Evolutionary conservation across 2,888 invertebrate species (phyloP).

Genomic region (Tuberolachnus salignus): DNA sequence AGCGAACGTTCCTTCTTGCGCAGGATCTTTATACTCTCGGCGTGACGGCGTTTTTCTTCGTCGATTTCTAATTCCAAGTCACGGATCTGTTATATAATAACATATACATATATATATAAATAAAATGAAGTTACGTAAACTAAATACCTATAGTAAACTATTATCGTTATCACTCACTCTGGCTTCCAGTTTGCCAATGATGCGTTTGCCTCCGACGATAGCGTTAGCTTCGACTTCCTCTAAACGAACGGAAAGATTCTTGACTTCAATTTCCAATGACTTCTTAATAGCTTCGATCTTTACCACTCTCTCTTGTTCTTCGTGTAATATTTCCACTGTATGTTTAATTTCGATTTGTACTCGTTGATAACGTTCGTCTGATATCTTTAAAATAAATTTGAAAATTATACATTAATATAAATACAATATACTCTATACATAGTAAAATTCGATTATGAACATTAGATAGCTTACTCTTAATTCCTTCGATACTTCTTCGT

Average conservation of each 20-base stretch:
- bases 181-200: conserved; percentile 96
- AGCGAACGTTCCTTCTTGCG: conserved; percentile 97
- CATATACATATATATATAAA: neutral
- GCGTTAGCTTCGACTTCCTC: conserved; percentile 98
- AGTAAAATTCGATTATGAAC: neutral
- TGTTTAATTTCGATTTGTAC: conserved; percentile 91
- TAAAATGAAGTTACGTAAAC: neutral
- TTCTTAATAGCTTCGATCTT: conserved; percentile 98
- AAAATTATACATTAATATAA: no score
- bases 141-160: neutral
- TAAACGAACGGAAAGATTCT: conserved; percentile 89
- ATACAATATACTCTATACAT: neutral
- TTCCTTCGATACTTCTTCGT: conserved; percentile 97
- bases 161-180: conserved; percentile 64
- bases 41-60: conserved; percentile 95
- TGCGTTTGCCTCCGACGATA: conserved; percentile 93
- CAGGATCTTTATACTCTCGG: conserved; percentile 95
- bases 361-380: conserved; percentile 93
- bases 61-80: conserved; percentile 93
- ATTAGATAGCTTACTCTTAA: conserved; percentile 78
- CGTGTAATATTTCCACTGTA: conserved; percentile 90
- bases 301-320: conserved; percentile 94
- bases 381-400: conserved; percentile 62
- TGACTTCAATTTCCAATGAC: conserved; percentile 95
- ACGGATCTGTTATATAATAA: conserved; percentile 69